These are phyloP conservation scores for Oreortyx pictus DNA, from an alignment of 2,797 vertebrate species.

Conservation along the genomic window DNA sequence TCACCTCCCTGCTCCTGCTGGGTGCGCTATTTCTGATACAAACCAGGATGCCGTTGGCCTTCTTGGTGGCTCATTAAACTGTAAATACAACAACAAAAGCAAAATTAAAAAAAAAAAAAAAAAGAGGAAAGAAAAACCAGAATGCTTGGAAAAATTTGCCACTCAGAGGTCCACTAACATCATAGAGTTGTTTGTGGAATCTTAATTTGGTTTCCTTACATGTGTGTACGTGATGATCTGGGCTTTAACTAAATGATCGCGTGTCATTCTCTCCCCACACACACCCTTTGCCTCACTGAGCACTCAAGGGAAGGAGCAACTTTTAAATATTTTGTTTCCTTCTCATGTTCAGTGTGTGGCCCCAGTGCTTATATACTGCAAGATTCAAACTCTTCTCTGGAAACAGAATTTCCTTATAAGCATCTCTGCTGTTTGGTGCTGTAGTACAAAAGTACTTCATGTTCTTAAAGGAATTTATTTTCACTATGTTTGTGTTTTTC, in stretches of 20 bases:
- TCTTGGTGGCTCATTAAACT: background rate
- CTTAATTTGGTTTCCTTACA: slow-evolving; percentile 10
- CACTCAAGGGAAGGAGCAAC: slow-evolving; percentile 33
- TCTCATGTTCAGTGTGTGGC: background rate
- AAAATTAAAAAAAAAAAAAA: background rate
- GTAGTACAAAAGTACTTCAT: background rate
- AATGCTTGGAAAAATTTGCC: background rate
- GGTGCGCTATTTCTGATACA: no score
- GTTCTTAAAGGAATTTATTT: slow-evolving; percentile 1
- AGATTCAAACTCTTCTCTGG: background rate
- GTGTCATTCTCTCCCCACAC: background rate
- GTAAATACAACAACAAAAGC: background rate
- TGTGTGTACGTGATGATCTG: background rate
- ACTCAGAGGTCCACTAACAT: background rate
- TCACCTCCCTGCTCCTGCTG: no score
- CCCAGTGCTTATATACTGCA: background rate
- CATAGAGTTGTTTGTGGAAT: background rate
- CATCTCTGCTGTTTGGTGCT: background rate
- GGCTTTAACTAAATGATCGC: slow-evolving; percentile 14
- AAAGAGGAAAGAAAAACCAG: background rate
- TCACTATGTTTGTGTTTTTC: background rate
- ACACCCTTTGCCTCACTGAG: background rate
- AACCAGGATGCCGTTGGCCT: no score
- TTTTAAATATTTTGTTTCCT: slow-evolving; percentile 46
- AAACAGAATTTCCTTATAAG: slow-evolving; percentile 1